Base-by-base conservation (phyloP, 2,113 vertebrate species). In the Sclerurus mexicanus region DNA sequence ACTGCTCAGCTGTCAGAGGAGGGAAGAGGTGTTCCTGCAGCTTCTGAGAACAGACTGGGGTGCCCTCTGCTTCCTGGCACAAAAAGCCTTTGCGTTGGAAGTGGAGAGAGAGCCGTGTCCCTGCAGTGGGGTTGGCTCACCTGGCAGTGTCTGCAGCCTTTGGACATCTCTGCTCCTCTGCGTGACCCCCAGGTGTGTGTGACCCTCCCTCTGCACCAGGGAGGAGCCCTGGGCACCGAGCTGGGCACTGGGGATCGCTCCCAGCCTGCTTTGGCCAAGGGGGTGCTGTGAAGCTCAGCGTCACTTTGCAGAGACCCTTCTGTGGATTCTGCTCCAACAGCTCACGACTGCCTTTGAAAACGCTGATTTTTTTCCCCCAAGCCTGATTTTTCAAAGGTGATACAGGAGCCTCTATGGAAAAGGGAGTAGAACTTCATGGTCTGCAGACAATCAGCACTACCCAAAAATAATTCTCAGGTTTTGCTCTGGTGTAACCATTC, bases 351-450 rank as follows among this genome's bases (percentile, higher is more conserved):
- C 74, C 85, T 94, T 52, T 66, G 75, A 86, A 95, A 95, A 90
- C 4, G 49, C 20, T 85, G 89, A n/a, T 39, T 80, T 81, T 87
- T 84, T 89, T 81, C 90, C 47, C 7, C 39, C 20, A 52, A 82
- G 39, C 30, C 46, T 74, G 13, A 44, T 88, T 91, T 96, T 96
- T 95, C 72, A 91, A 85, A 95, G 85, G 47, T 59, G 55, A 21
- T 85, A 59, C 10, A 37, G 67, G 42, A 86, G 6, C 55, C 50
- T 86, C 35, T 83, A 8, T 42, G 81, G 82, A 74, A 92, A 80
- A 80, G 59, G 22, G 27, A 49, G 55, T 77, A 71, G 82, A 69
- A 49, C 72, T 88, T 87, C 59, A 62, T 66, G 85, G 86, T 84
- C 68, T 77, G 30, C 53, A 88, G 91, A 86, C 28, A 74, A 55